These are phyloP conservation scores for Marisa cornuarietis DNA, from an alignment of 1,140 invertebrate species.

Conservation along the genomic window DNA sequence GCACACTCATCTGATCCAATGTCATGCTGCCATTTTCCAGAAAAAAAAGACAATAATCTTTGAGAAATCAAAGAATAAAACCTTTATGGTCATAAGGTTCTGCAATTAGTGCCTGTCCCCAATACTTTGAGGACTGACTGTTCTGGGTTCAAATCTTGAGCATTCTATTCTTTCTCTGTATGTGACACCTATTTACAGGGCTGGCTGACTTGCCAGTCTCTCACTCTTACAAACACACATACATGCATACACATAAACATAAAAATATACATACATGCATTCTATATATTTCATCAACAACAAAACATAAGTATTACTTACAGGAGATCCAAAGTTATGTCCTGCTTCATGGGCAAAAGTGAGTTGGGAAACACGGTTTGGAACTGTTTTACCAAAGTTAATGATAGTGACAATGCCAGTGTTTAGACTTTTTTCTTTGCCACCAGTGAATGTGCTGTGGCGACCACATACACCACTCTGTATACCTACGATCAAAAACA, in stretches of 20 bases:
- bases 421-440: slow-evolving; percentile 79
- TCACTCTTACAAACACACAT: too few relatives aligned
- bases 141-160: too few relatives aligned
- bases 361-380: slow-evolving; percentile 92
- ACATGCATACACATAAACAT: too few relatives aligned
- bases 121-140: too few relatives aligned
- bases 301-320: slow-evolving; percentile 33
- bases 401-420: slow-evolving; percentile 99
- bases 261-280: too few relatives aligned
- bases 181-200: too few relatives aligned
- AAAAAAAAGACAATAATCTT: background rate
- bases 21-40: slow-evolving; percentile 81
- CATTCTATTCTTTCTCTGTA: too few relatives aligned
- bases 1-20: slow-evolving; percentile 80
- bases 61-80: too few relatives aligned
- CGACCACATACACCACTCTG: slow-evolving; percentile 99
- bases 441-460: slow-evolving; percentile 68
- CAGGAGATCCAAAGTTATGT: slow-evolving; percentile 94
- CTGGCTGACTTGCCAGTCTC: too few relatives aligned
- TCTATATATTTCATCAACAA: too few relatives aligned
- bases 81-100: too few relatives aligned
- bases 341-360: slow-evolving; percentile 99
- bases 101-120: too few relatives aligned
- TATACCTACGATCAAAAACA: slow-evolving; percentile 73
- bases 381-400: slow-evolving; percentile 95